Percentiles rank a stretch among this genome's conserved stretches.
Evolutionary conservation across 92 coral and sea anemone genomes (phyloP).

Genomic region (Heliopora coerulea): DNA sequence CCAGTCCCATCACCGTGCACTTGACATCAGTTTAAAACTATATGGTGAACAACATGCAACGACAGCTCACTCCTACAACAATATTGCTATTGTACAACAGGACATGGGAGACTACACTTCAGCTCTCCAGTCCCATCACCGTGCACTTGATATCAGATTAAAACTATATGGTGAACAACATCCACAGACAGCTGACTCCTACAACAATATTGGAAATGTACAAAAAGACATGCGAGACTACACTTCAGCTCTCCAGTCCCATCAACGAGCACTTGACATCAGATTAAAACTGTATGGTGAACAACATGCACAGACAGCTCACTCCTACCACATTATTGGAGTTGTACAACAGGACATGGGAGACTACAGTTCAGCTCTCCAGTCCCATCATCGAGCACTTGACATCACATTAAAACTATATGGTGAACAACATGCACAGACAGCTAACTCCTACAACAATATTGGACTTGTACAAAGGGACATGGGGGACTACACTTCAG

Average conservation of each 20-base stretch:
- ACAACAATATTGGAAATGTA: conserved; percentile 1
- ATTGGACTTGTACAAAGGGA: too few species aligned
- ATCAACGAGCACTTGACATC: conserved; percentile 4
- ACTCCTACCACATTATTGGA: not conserved
- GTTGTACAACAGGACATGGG: not conserved
- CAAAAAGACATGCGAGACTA: conserved; percentile 2
- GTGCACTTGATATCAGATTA: not conserved
- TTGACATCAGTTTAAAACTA: too few species aligned
- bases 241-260: conserved; percentile 16
- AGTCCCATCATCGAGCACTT: conserved; percentile 10
- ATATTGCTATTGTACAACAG: not conserved
- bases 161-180: conserved; percentile 22
- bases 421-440: conserved; percentile 34
- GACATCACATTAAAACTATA: conserved; percentile 1
- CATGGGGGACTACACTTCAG: not conserved
- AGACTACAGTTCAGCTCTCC: conserved; percentile 7
- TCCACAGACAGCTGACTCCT: conserved; percentile 17
- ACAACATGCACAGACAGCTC: conserved; percentile 3
- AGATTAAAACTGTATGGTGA: conserved; percentile 16
- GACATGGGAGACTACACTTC: not conserved
- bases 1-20: not conserved
- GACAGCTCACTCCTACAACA: conserved; percentile 8
- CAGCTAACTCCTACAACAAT: not conserved
- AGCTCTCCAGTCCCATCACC: conserved; percentile 6
- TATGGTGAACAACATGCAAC: conserved; percentile 4